Conservation (phyloP, 2,113 vertebrate genomes). For the Rana temporaria region DNA sequence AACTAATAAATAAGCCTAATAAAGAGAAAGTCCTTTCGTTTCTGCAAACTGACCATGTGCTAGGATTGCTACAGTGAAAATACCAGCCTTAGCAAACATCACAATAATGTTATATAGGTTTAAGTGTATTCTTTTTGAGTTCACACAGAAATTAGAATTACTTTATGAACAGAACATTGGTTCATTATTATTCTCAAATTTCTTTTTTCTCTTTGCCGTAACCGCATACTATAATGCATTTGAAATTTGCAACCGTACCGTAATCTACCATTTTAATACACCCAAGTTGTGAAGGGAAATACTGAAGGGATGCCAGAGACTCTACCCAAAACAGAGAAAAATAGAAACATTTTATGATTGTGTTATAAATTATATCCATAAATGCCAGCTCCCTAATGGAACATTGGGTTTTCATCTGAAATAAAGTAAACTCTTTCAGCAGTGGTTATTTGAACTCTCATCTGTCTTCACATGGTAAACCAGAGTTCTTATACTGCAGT, state of each 20-base stretch:
- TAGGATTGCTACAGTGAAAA: no score
- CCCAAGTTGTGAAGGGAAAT: constrained; percentile 47
- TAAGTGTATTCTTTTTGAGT: not conserved
- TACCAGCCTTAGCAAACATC: no score
- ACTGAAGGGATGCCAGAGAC: constrained; percentile 40
- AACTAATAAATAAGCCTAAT: no score
- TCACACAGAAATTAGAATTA: constrained; percentile 20
- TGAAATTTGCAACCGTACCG: constrained; percentile 48
- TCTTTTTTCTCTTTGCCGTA: constrained; percentile 27
- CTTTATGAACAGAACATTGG: not conserved
- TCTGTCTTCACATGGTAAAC: constrained; percentile 50
- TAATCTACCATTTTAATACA: constrained; percentile 53
- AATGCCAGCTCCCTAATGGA: constrained; percentile 55
- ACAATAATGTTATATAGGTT: not conserved
- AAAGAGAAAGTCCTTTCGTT: no score
- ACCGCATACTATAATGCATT: constrained; percentile 49
- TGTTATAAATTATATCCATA: constrained; percentile 52
- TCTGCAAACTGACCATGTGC: no score
- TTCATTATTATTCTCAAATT: constrained; percentile 44
- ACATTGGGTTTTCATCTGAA: constrained; percentile 47
- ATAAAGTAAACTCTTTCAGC: constrained; percentile 42
- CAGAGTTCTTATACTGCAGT: constrained; percentile 40
- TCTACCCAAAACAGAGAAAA: constrained; percentile 39
- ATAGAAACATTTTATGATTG: constrained; percentile 51
- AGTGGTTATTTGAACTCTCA: constrained; percentile 41